Evolutionary conservation across 2,113 vertebrate species (phyloP), one percentile per base, ranked within the genome.

Genomic region (Gadus macrocephalus): DNA sequence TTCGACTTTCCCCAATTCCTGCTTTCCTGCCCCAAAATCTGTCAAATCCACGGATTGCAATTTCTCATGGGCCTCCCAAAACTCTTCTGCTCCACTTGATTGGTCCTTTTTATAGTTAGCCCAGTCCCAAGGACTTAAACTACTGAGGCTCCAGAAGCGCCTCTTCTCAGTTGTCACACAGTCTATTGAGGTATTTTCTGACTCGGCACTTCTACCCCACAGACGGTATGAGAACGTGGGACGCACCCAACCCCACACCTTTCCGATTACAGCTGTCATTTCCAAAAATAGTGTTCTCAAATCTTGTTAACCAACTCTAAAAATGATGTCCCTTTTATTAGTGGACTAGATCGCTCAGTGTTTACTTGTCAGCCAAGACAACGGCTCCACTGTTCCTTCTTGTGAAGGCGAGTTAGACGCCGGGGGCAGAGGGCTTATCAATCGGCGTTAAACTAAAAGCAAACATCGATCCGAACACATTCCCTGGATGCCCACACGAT

Each of bases 1-100:
- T 15, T 79, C 25, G 1, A 35, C 25, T 3, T 61, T 53, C 1
- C 71, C 74, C 0, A 17, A 0, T 58, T 74, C 79, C 17, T 65
- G 69, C 25, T 74, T 84, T 0, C 49, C 76, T 3, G 80, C 67
- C 0, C 69, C 4, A 0, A 89, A 53, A 3, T 78, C 85, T 69
- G 89, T 77, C 0, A 81, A 42, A 61, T 87, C 83, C 71, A 79
- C 16, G 0, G 86, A 72, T 25, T 85, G 86, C 8, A 88, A 12
- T 58, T 80, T 88, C 60, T 91, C 88, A 66, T 89, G 81, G 0
- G 90, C 90, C 64, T 92, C 91, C 90, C 91, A 91, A 78, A 59
- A 92, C 73, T 91, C 86, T 28, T 91, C 91, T 2, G 17, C 67
- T 0, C 70, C 31, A 22, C 66, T 62, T 14, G 70, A 67, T 38